Base-by-base conservation (phyloP, 1,140 invertebrate genomes). In the Centruroides sculpturatus region DNA sequence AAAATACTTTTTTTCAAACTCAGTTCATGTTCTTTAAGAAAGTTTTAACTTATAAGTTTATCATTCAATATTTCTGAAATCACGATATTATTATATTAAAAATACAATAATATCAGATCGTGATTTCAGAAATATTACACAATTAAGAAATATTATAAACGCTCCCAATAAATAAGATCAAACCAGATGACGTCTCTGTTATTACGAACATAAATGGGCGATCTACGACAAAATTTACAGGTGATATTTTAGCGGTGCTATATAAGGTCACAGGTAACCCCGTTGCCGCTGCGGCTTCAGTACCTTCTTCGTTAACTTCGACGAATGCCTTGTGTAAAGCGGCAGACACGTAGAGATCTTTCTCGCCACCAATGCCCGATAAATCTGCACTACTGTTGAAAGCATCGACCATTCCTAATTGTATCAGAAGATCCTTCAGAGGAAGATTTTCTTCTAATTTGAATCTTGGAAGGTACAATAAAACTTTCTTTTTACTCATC, bases 291-390 rank as follows among this genome's bases (percentile, higher is more conserved):
- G 82, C 77, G 7, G 87, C 87, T 48, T 83, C 79, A 7, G 85
- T 89, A 34, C 89, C 89, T 68, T 87, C 79, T 73, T 92, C 88
- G 60, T 85, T 83, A 0, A 92, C 84, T 67, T 87, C 83, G 67
- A 92, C 85, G 66, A 82, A 82, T 12, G 86, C 83, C 69, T 87
- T 87, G 68, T 92, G 89, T 9, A 87, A 69, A 6, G 91, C 78
- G 78, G 63, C 64, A 51, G 66, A 62, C 1, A 69, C 57, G 9
- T 64, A 47, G 13, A 65, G 52, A 23, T 61, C 59, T 35, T 34
- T 59, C 34, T 61, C 49, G 12, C 56, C 63, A 1, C 55, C 60
- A 10, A 69, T 64, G 12, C 61, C 61, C 6, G 66, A 66, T 5
- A 69, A 41, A 55, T 69, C 63, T 3, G 62, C 61, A 63, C 51